Evolutionary conservation across 2,113 vertebrate genomes (phyloP), one percentile per base, ranked within the genome.

Genomic region (Gadus macrocephalus): DNA sequence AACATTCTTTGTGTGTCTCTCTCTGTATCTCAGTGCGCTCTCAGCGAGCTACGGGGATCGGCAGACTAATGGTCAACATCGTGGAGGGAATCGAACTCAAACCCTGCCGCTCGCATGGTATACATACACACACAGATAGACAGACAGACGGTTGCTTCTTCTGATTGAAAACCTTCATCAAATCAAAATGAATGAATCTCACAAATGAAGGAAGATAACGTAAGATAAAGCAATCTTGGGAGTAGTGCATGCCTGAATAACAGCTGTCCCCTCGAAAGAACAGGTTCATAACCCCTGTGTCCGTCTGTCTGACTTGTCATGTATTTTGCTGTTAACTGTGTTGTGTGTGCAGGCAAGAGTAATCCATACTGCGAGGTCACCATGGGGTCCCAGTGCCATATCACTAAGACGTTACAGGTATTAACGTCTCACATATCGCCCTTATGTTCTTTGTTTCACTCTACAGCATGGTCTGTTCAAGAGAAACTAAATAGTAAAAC

Each of bases 321-420:
- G n/a, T 22, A 8, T 66, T 20, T 14, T 22, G 38, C 19, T 66
- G 27, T 53, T 22, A 42, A 3, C 17, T 20, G 71, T 0, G 38
- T 49, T 71, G 63, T 81, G 1, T 79, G 49, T 79, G 1, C 79
- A 99, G 97, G 97, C 15, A 99, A 98, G 87, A 99, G 97, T 62
- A 99, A 99, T 86, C 97, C 97, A 0, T 99, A 99, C 91, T 98
- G 97, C 27, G 97, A 98, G 88, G 97, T 99, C 73, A 99, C 96
- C 0, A 99, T 99, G 97, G 97, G 96, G 7, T 97, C 97, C 7
- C 97, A 99, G 89, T 98, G 96, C 82, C 97, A 99, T 90, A 97
- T 99, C 89, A 99, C 97, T 14, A 98, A 99, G 91, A 98, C 97
- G 0, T 91, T 98, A 75, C 96, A 98, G 92, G 97, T 88, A 71